Evolutionary conservation across 2,888 invertebrate species (phyloP).

Genomic region (Neoitamus cyanurus): DNA sequence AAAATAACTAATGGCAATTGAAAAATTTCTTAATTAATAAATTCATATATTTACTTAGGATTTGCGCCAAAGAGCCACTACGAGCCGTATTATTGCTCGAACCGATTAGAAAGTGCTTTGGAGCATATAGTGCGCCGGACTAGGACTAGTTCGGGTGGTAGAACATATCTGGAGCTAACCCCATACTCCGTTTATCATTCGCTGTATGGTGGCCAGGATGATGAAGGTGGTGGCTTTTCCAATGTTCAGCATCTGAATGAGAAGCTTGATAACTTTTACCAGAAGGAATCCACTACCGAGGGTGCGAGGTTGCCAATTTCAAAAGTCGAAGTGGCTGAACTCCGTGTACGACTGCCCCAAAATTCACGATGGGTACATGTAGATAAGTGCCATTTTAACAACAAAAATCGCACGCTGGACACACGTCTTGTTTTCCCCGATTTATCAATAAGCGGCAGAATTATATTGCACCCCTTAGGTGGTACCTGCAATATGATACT

Average conservation of each 20-base stretch:
- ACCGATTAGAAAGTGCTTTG: conserved; percentile 74
- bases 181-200: conserved; percentile 63
- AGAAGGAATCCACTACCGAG: neutral
- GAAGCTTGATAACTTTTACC: conserved; percentile 42
- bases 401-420: conserved; percentile 78
- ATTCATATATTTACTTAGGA: neutral
- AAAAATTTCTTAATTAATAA: too few relatives aligned
- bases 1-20: neutral
- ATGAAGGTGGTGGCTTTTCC: neutral
- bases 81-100: conserved; percentile 72
- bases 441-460: conserved; percentile 80
- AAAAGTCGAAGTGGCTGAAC: conserved; percentile 62
- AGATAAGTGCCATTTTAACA: conserved; percentile 81
- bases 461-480: conserved; percentile 70
- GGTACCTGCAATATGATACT: conserved; percentile 83
- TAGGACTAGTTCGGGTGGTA: conserved; percentile 59
- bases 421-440: conserved; percentile 83
- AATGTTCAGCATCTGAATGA: conserved; percentile 19
- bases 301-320: conserved; percentile 54
- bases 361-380: conserved; percentile 77
- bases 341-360: conserved; percentile 73
- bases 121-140: conserved; percentile 70
- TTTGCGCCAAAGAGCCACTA: neutral
- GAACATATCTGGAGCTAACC: conserved; percentile 58
- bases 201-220: conserved; percentile 60